Base-by-base conservation (phyloP, 2,888 invertebrate genomes). In the Sarcophaga caerulescens region DNA sequence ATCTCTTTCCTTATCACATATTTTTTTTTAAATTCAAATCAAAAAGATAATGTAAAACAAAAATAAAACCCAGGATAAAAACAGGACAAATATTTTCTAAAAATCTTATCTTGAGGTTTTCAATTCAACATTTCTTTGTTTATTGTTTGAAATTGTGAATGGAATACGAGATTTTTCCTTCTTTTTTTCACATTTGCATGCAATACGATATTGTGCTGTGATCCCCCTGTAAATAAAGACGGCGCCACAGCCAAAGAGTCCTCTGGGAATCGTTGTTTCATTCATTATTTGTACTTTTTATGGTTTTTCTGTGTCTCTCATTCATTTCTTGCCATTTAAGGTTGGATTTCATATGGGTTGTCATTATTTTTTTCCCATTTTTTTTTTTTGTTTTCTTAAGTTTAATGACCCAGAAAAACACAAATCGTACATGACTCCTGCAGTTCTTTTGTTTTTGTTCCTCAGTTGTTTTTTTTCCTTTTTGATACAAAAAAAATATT, bases 351-450 rank as follows among this genome's bases (percentile, higher is more conserved):
- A 52, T 52, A 52, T 52, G 52, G 12, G 52, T 17, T 52, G 14
- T 52, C 17, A 4, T 52, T 52, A 5, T 52, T 52, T 14, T 1
- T 14, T 47, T 14, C 25, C 14, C 14, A 12, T 47, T 47, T 47
- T 47, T 47, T 47, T 14, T 6, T 11, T 47, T 47, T 47, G 0
- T 17, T 52, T 3, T 52, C 17, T 14, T 17, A 52, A 86, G 86
- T 86, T 86, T 86, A 84, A 84, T 86, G 86, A 86, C 81, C 86
- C 84, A 86, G 84, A 84, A 84, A 82, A 84, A 75, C 84, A 60
- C 84, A 81, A 86, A 74, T 81, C 80, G 47, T 71, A 71, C 74
- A 63, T 79, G 74, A 65, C 60, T 70, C 52, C 52, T 14, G 17
- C 52, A 52, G 5, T 52, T 52, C 52, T 17, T 52, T 52, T 52